Evolutionary conservation across 2,888 invertebrate genomes (phyloP).

Genomic region (Philaethria dido): DNA sequence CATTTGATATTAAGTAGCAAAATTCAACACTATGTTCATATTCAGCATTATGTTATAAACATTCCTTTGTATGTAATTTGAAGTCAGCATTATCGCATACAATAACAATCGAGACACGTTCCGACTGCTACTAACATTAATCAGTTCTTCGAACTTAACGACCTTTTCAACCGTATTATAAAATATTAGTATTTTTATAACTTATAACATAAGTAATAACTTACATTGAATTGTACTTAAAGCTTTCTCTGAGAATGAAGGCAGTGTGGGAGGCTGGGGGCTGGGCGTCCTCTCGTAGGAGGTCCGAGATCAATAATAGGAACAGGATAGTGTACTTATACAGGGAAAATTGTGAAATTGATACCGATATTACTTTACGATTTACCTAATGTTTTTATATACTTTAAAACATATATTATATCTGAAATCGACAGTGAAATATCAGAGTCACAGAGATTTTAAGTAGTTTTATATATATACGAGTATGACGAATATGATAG

Average conservation of each 20-base stretch:
- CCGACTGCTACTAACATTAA: not conserved
- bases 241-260: constrained; percentile 23
- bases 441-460: too few relatives aligned
- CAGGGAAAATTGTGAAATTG: constrained; percentile 13
- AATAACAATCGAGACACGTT: too few relatives aligned
- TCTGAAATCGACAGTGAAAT: too few relatives aligned
- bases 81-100: not conserved
- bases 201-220: constrained; percentile 17
- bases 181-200: not conserved
- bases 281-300: constrained; percentile 25
- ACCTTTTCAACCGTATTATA: not conserved
- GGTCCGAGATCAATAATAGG: constrained; percentile 30
- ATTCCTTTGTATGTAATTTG: not conserved
- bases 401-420: not conserved
- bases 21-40: not conserved
- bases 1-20: not conserved
- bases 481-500: too few relatives aligned
- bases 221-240: constrained; percentile 22
- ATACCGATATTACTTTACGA: not conserved
- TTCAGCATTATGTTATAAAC: not conserved
- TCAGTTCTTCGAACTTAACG: not conserved
- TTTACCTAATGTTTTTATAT: not conserved
- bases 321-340: constrained; percentile 12
- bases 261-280: constrained; percentile 25
- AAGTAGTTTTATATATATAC: too few relatives aligned